These are phyloP conservation scores for Nyleta sp. DNA, from an alignment of 2,888 invertebrate species.

Conservation along the genomic window DNA sequence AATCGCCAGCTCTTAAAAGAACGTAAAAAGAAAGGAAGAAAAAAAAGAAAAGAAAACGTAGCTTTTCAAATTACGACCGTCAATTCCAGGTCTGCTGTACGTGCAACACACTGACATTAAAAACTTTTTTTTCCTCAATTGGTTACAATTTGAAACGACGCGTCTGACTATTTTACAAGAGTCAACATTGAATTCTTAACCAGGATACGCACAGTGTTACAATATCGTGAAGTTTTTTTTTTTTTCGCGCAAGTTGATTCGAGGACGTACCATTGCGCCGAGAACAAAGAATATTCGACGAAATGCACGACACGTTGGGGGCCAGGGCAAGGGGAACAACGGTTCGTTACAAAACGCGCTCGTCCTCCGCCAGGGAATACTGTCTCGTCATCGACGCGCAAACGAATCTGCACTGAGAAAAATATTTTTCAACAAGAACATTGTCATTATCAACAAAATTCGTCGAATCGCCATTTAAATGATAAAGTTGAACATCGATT, in stretches of 20 bases:
- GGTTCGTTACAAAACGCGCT: not conserved
- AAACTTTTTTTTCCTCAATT: constrained; percentile 32
- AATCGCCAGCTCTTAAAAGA: constrained; percentile 42
- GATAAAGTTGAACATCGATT: too few species aligned
- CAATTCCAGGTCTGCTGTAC: constrained; percentile 35
- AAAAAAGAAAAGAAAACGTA: constrained; percentile 15
- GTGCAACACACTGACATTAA: constrained; percentile 30
- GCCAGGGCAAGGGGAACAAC: not conserved
- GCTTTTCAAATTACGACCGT: constrained; percentile 8
- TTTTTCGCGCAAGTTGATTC: constrained; percentile 20
- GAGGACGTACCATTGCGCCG: constrained; percentile 5
- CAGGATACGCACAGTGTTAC: constrained; percentile 26
- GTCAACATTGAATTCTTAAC: constrained; percentile 43
- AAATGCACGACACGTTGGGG: constrained; percentile 27
- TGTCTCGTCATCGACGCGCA: constrained; percentile 1
- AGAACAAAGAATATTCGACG: constrained; percentile 6
- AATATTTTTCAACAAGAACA: too few species aligned
- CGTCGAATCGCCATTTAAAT: too few species aligned
- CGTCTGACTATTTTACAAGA: constrained; percentile 48
- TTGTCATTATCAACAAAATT: too few species aligned
- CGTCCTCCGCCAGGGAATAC: constrained; percentile 23
- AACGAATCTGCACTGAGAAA: not conserved
- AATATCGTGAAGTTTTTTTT: constrained; percentile 9
- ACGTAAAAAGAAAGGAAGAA: not conserved
- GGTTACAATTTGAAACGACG: constrained; percentile 30